Base-by-base conservation (phyloP, 2,797 vertebrate genomes). In the Allobates femoralis region DNA sequence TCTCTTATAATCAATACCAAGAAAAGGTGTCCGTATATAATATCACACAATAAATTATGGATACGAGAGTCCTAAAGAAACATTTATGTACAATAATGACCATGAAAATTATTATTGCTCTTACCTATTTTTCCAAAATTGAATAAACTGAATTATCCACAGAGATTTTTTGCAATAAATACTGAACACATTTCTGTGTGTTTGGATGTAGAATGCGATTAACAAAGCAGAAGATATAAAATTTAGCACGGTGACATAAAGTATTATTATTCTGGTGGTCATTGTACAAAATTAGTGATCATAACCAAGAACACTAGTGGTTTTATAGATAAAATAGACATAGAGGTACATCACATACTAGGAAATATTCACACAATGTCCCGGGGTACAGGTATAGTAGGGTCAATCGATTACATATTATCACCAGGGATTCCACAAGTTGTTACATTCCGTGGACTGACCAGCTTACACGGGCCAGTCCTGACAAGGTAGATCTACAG, bases 1-100 rank as follows among this genome's bases (percentile, higher is more conserved):
- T 23, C 7, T 21, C 58, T 12, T 28, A 19, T 32, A 83, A 73
- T 73, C 5, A 60, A 37, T 79, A 71, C 26, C 37, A 34, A 60
- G 26, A 73, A 80, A 50, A 2, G n/a, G 41, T 51, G 66, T 26
- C 16, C 30, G 64, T 86, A 34, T 56, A 50, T 76, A 66, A 50
- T 76, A 66, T 76, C n/a, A 66, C 69, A 81, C 53, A 53, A 64
- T 41, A 81, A 46, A 85, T 51, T 18, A 19, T n/a, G 30, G 50
- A 32, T 5, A 30, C 21, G 26, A 55, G 28, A 21, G 50, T 51
- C 51, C 32, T 55, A 73, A 51, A 58, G 21, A 73, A 26, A 74
- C 69, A 74, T 34, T 73, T 81, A 80, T 86, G 67, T 75, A 81
- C 56, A 86, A 11, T 55, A 50, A 71, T 51, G 19, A 58, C 46